Evolutionary conservation across 2,113 vertebrate genomes (phyloP), one percentile per base, ranked within the genome.

Genomic region (Vulpes lagopus): DNA sequence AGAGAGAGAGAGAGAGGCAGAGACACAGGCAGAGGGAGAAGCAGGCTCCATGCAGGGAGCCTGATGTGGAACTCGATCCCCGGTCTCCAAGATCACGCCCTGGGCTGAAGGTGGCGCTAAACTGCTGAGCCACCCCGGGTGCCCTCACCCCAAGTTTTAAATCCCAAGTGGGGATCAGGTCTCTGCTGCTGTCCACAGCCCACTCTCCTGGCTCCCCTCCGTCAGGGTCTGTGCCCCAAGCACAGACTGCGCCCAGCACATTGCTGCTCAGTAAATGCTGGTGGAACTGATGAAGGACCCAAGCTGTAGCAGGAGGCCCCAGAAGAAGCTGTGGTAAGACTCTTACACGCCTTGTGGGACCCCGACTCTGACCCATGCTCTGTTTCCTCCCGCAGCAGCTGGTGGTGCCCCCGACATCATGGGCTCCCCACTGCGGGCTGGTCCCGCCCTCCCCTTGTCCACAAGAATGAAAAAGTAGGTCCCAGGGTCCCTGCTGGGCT

Each of bases 191-290:
- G 30, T 65, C 64, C 2, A 30, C 64, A 3, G 64, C 30, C 64
- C 27, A 7, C 30, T 17, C 30, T 2, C 22, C 22, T 2, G 17
- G 20, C 84, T 38, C 51, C 49, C 43, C 49, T 2, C 51, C 8
- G 23, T 35, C 30, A 2, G 73, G 12, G 27, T 32, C 20, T 51
- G 19, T 19, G 15, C 57, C 20, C 35, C 6, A 22, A 5, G 0
- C 20, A 51, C 43, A 43, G 43, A 43, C 43, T 43, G 43, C 43
- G 38, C 49, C 60, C 32, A 5, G 49, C 1, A 25, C 43, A 3
- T 4, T 2, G 15, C 19, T 23, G 14, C 55, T 81, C 32, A 38
- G n/a, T 23, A 43, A 20, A 5, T 4, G 3, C 3, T 0, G 1
- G 23, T 5, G 19, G 82, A 59, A 19, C 51, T 15, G 32, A 30